Evolutionary conservation across 2,888 invertebrate species (phyloP).

Genomic region (Leptopilina syphax): DNA sequence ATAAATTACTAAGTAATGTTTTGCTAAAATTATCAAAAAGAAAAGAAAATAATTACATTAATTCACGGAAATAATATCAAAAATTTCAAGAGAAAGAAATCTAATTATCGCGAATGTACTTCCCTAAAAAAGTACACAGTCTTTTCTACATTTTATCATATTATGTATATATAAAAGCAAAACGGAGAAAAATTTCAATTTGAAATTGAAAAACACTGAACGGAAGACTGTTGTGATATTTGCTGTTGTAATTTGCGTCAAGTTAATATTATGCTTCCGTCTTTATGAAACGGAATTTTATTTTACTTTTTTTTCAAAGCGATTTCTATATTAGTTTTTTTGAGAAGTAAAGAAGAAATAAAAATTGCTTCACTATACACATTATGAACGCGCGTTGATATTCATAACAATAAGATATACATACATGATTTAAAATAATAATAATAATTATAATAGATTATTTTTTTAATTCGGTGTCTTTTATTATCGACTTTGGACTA

Average conservation of each 20-base stretch:
- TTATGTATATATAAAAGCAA: background rate
- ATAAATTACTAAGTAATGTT: too few species aligned
- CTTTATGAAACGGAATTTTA: slow-evolving; percentile 1
- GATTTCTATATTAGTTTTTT: slow-evolving; percentile 32
- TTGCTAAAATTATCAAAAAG: too few species aligned
- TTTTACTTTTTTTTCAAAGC: background rate
- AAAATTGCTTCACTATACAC: slow-evolving; percentile 13
- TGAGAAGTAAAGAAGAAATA: background rate
- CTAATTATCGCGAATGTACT: slow-evolving; percentile 11
- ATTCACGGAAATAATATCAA: background rate
- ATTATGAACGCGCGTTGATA: background rate
- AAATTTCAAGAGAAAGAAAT: background rate
- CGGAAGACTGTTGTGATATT: slow-evolving; percentile 72
- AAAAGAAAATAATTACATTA: background rate
- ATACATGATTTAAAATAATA: slow-evolving; percentile 19
- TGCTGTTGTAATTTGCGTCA: slow-evolving; percentile 58
- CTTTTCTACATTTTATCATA: background rate
- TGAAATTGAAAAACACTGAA: slow-evolving; percentile 34
- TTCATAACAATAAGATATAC: slow-evolving; percentile 17
- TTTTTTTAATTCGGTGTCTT: slow-evolving; percentile 9
- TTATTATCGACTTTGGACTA: slow-evolving; percentile 32
- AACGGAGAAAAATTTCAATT: slow-evolving; percentile 44
- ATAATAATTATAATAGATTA: background rate
- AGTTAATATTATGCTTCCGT: slow-evolving; percentile 31
- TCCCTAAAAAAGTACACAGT: slow-evolving; percentile 19